phyloP scores from a whole-genome alignment of 2,888 invertebrate genomes.

The Melanophora roralis region DNA sequence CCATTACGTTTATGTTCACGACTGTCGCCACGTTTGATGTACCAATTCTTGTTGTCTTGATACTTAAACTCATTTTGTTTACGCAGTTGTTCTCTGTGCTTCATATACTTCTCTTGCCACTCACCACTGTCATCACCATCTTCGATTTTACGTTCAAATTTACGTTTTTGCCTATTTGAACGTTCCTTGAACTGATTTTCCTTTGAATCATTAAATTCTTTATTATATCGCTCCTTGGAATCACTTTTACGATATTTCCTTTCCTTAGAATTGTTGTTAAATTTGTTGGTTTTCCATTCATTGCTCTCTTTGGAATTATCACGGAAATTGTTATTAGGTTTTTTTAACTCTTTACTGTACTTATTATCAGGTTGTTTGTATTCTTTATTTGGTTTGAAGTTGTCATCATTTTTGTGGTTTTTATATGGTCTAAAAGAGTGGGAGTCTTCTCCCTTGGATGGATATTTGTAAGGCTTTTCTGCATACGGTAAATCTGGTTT shows the following conservation, averaged over 20 bases:
- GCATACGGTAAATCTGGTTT: not conserved
- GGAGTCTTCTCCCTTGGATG: not conserved
- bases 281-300: constrained; percentile 37
- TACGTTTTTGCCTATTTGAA: constrained; percentile 26
- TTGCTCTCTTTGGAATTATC: constrained; percentile 60
- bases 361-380: constrained; percentile 11
- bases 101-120: constrained; percentile 74
- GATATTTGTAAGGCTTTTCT: not conserved
- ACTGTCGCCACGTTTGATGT: constrained; percentile 71
- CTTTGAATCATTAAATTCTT: constrained; percentile 16
- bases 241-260: constrained; percentile 27
- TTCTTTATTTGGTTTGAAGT: not conserved
- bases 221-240: constrained; percentile 53
- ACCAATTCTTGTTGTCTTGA: constrained; percentile 72
- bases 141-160: constrained; percentile 29
- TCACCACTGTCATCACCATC: constrained; percentile 61
- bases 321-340: not conserved
- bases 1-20: constrained; percentile 71
- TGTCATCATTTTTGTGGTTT: constrained; percentile 1
- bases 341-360: constrained; percentile 46
- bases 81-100: constrained; percentile 71
- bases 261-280: constrained; percentile 35
- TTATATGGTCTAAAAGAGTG: not conserved
- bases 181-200: constrained; percentile 57
- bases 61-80: constrained; percentile 67